Evolutionary conservation across 1,140 invertebrate genomes (phyloP), one percentile per base, ranked within the genome.

Genomic region (Sminthurides bifidus): DNA sequence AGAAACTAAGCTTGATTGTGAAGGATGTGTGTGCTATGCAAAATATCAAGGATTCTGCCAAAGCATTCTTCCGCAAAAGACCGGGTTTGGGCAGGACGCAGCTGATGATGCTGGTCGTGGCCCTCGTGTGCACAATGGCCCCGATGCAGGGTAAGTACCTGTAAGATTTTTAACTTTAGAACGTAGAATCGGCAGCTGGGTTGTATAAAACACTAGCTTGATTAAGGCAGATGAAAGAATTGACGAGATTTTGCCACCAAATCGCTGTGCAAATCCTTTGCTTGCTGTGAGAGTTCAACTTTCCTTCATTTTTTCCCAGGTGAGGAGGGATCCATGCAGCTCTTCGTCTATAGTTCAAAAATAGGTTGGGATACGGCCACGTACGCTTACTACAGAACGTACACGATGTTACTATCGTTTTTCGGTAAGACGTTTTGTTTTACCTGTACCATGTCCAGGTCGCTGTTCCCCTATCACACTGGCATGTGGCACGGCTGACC

Each of bases 81-180:
- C 41, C 45, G 17, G n/a, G 35, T n/a, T 27, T 37, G 43, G 50
- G 38, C 33, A 23, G 57, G 17, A 23, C 41, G 3, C 35, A 56
- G 29, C 37, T 65, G 0, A 62, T 57, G 40, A 15, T 58, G 3
- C 40, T 65, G 4, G 59, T 61, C 5, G 40, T 60, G 31, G 26
- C 46, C 24, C 44, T 65, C 0, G 55, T 65, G 24, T 61, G 30
- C 30, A 65, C 63, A 1, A 65, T 65, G 63, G 59, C 57, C 31
- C 63, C 63, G 4, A 65, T 65, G 59, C 63, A 65, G 60, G 63
- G 63, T 64, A 60, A 12, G n/a, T 15, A 38, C 23, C 12, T 21
- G 4, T 4, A n/a, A 10, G 23, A 51, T 51, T 4, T 4, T 51
- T 35, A 14, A 10, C 17, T 51, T 51, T 14, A 33, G 8, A 26